A percentile compares a stretch with the other conserved stretches of the same genome.
Conservation (phyloP, 2,113 vertebrate genomes). For the Micromys minutus region DNA sequence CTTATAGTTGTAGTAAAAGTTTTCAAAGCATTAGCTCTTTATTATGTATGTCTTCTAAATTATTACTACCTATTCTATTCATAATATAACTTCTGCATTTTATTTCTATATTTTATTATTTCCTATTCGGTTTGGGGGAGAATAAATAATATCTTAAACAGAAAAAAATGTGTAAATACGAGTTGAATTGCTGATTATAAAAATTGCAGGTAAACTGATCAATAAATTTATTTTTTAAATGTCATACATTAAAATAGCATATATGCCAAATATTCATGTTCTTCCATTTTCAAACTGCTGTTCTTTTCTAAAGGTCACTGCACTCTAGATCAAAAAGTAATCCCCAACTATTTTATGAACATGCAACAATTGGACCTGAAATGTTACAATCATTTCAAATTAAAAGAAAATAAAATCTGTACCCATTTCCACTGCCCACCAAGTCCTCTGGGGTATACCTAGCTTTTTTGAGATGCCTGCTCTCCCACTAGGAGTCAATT, state of each 20-base stretch:
- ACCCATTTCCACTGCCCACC: too few species aligned
- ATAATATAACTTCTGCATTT: neutral
- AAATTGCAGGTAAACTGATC: neutral
- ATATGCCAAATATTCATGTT: neutral
- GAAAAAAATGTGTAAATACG: neutral
- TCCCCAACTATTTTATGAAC: too few species aligned
- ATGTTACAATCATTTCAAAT: too few species aligned
- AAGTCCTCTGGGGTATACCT: too few species aligned
- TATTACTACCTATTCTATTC: neutral
- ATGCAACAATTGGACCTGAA: too few species aligned
- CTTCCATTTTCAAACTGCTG: neutral
- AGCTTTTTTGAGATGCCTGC: too few species aligned
- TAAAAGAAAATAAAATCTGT: too few species aligned
- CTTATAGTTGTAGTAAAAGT: neutral
- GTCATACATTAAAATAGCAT: neutral
- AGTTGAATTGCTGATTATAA: neutral
- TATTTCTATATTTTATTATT: neutral
- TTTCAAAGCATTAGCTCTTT: slow-evolving; percentile 17
- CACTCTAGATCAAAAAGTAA: neutral
- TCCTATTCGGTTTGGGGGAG: neutral
- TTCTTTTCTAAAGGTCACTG: neutral
- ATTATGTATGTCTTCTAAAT: neutral
- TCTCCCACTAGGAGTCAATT: too few species aligned
- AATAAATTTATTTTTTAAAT: neutral
- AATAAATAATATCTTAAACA: neutral